A percentile compares a stretch with the other conserved stretches of the same genome.
Evolutionary conservation across 2,113 vertebrate genomes (phyloP).

Genomic region (Lophotis ruficrista): DNA sequence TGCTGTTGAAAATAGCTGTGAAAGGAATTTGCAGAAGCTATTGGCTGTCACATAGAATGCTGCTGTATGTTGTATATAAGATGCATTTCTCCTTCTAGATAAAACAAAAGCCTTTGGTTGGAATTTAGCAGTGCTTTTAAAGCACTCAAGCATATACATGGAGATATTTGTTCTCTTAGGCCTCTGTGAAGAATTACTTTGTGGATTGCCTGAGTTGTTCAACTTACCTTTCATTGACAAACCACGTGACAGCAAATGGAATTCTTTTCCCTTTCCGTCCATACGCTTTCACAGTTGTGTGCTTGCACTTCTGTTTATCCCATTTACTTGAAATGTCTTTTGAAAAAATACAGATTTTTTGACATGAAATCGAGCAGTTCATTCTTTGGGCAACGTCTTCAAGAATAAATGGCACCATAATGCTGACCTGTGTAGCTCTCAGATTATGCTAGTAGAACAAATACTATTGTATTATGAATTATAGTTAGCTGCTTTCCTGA

Average conservation of each 20-base stretch:
- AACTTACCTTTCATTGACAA: neutral
- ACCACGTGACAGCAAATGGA: neutral
- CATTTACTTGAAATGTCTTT: neutral
- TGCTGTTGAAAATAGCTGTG: neutral
- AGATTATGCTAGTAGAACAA: neutral
- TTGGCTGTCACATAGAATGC: neutral
- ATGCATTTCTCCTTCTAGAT: neutral
- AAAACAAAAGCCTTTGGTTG: neutral
- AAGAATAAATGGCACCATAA: neutral
- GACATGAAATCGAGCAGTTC: neutral
- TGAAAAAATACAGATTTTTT: neutral
- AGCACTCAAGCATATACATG: neutral
- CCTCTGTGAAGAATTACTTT: neutral
- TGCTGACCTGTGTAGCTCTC: neutral
- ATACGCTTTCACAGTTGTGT: neutral
- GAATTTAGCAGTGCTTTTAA: neutral
- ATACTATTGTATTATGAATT: neutral
- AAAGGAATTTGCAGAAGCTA: neutral
- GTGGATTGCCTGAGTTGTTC: neutral
- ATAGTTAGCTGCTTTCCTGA: neutral
- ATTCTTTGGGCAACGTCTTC: neutral
- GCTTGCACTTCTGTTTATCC: neutral
- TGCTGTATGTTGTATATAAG: neutral
- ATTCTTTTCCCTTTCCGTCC: neutral
- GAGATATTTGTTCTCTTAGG: neutral